These are phyloP conservation scores for Perizoma flavofasciatum DNA, from an alignment of 2,888 invertebrate species.

Conservation along the genomic window DNA sequence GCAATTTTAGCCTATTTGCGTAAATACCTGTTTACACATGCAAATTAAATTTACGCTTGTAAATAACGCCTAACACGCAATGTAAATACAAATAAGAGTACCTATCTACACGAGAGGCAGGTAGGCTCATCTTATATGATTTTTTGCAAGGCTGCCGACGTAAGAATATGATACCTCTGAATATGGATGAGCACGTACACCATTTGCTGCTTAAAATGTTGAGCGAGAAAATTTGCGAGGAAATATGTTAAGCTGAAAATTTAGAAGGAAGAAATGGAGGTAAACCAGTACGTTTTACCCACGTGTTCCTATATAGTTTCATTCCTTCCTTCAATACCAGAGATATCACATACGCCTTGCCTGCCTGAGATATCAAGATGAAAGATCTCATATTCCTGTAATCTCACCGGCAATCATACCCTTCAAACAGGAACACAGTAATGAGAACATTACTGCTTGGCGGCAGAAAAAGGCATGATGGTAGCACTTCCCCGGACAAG, in stretches of 20 bases:
- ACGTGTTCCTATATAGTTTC: no score
- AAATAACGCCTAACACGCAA: constrained; percentile 18
- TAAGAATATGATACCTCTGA: constrained; percentile 47
- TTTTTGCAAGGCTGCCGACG: constrained; percentile 37
- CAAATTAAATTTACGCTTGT: constrained; percentile 12
- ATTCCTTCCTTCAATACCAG: no score
- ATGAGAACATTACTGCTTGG: no score
- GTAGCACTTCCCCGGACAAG: no score
- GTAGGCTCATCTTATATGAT: constrained; percentile 33
- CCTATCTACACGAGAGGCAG: constrained; percentile 15
- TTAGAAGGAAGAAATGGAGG: no score
- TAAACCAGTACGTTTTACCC: no score
- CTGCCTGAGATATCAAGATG: no score
- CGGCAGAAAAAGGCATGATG: no score
- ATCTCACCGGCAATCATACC: no score
- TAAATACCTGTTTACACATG: constrained; percentile 19
- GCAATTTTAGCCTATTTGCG: constrained; percentile 11
- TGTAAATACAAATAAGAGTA: constrained; percentile 39
- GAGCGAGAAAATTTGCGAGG: constrained; percentile 34
- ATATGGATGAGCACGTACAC: constrained; percentile 64
- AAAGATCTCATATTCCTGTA: no score
- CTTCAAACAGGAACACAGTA: no score
- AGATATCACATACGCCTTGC: no score
- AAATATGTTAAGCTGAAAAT: constrained; percentile 8
- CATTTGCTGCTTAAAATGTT: constrained; percentile 52